phyloP scores from a whole-genome alignment of 2,113 vertebrate genomes.

The Pterophyllum scalare region DNA sequence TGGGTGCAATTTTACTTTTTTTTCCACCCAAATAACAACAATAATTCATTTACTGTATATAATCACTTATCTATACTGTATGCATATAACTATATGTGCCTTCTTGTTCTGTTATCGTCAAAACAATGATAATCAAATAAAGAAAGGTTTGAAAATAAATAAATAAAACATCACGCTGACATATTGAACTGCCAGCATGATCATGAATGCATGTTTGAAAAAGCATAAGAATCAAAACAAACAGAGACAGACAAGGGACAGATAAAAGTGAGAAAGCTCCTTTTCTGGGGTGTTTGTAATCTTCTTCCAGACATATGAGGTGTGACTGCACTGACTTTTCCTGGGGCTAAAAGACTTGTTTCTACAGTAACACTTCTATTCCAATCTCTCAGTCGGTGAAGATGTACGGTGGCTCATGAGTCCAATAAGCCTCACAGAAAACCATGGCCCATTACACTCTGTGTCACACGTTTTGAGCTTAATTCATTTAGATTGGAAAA shows the following conservation, averaged over 20 bases:
- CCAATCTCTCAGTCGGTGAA: background rate
- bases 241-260: background rate
- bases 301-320: slow-evolving; percentile 26
- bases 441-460: slow-evolving; percentile 18
- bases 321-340: slow-evolving; percentile 67
- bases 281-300: slow-evolving; percentile 34
- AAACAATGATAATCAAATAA: background rate
- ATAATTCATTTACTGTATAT: background rate
- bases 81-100: background rate
- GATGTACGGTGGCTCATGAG: slow-evolving; percentile 3
- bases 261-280: slow-evolving; percentile 1
- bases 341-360: slow-evolving; percentile 50
- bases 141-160: background rate
- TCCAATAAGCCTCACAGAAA: slow-evolving; percentile 25
- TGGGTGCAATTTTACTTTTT: background rate
- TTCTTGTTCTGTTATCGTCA: background rate
- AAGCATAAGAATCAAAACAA: background rate
- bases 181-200: background rate
- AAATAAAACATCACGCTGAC: background rate
- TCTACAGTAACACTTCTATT: slow-evolving; percentile 48
- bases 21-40: background rate
- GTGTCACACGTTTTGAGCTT: slow-evolving; percentile 27
- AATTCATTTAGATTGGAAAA: slow-evolving; percentile 42
- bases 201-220: background rate
- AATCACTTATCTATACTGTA: background rate